Evolutionary conservation across 2,113 vertebrate species (phyloP), one percentile per base, ranked within the genome.

Genomic region (Paralichthys olivaceus): DNA sequence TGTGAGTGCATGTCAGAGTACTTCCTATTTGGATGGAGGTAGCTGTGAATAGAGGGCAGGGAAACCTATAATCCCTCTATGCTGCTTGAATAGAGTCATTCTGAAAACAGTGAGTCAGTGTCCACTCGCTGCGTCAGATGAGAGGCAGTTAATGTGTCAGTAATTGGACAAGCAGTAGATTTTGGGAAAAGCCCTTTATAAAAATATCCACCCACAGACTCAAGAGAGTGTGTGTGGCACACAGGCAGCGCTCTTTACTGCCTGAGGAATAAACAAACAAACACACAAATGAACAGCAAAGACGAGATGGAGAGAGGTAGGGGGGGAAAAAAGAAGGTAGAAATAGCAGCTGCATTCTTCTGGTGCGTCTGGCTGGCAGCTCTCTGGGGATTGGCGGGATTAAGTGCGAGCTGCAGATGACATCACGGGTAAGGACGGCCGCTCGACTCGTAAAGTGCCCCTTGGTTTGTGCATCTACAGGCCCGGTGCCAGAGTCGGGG

Each of bases 1-100:
- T 97, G 96, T 92, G 95, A 96, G 96, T 94, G 93, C 69, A 95
- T 95, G 95, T 96, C 95, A 94, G 95, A 96, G 95, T 94, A 95
- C 95, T 97, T 98, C 96, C 85, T 90, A 95, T 82, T 89, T 86
- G 94, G 94, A 95, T 92, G 94, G 94, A 93, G 93, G 94, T 89
- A 84, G 78, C 94, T 89, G 92, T 95, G 94, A 17, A 19, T 92
- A 90, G 94, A 95, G 95, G 95, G 95, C 94, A 87, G 96, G 95
- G 95, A 94, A 92, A 93, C 93, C 94, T 94, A 94, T 96, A 95
- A 92, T 91, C 93, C 94, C 94, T 93, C 93, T 93, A 91, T 94
- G 92, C 94, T 89, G 90, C 94, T 95, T 94, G 95, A 93, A 84
- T 69, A 86, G 93, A 93, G 95, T 95, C 93, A 90, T 96, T 96